A percentile compares a stretch with the other conserved stretches of the same genome.
phyloP scores from a whole-genome alignment of 2,888 invertebrate species.

The Parthenolecanium corni region DNA sequence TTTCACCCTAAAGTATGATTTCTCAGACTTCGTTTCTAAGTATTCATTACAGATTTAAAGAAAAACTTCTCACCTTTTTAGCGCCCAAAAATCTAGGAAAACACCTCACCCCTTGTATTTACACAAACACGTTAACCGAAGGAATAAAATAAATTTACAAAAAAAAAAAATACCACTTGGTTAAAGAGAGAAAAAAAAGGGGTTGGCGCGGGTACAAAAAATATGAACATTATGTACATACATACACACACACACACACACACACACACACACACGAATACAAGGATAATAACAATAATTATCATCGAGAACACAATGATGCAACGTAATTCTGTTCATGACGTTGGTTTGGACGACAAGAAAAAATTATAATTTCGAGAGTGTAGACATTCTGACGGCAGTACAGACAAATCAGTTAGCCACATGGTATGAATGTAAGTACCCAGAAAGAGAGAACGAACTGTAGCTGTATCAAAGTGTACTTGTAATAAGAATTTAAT shows the following conservation, averaged over 20 bases:
- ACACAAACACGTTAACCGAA: too few relatives aligned
- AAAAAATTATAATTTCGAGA: background rate
- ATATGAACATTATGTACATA: too few relatives aligned
- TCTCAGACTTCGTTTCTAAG: too few relatives aligned
- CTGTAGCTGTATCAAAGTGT: background rate
- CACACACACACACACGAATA: too few relatives aligned
- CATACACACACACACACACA: too few relatives aligned
- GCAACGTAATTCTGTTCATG: background rate
- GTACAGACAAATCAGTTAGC: constrained; percentile 1
- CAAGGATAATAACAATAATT: background rate
- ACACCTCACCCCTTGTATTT: too few relatives aligned
- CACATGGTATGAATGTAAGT: constrained; percentile 12
- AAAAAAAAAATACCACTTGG: background rate
- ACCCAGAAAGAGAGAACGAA: background rate
- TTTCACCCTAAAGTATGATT: too few relatives aligned
- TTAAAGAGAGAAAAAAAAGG: background rate
- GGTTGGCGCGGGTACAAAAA: too few relatives aligned
- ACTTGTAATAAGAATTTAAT: constrained; percentile 3
- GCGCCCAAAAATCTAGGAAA: too few relatives aligned
- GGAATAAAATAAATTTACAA: too few relatives aligned
- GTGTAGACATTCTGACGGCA: constrained; percentile 15
- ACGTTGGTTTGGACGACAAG: background rate
- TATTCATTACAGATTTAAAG: too few relatives aligned
- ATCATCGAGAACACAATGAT: constrained; percentile 1
- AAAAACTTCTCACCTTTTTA: too few relatives aligned